These are phyloP conservation scores for Lutraria lutraria DNA, from an alignment of 2,888 invertebrate genomes.

Conservation along the genomic window DNA sequence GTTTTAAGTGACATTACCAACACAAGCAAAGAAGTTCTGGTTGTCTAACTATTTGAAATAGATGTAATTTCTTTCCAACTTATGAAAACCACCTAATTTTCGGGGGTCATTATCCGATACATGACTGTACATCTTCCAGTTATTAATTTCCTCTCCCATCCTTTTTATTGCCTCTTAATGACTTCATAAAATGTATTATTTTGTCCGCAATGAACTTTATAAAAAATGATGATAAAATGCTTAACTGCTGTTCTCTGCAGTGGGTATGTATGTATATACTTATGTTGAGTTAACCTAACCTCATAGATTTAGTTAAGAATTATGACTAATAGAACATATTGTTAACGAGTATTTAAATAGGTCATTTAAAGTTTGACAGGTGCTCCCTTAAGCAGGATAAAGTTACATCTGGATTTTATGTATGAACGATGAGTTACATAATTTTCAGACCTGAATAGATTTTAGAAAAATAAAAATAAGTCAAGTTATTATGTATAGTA, in stretches of 20 bases:
- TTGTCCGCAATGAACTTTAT: not conserved
- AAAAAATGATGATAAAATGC: not conserved
- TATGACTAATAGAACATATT: not conserved
- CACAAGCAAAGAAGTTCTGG: not conserved
- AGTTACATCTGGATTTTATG: too few species aligned
- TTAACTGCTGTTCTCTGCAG: not conserved
- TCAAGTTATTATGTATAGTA: too few species aligned
- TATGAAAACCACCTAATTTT: not conserved
- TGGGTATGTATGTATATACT: not conserved
- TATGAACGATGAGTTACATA: too few species aligned
- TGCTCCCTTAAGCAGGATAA: too few species aligned
- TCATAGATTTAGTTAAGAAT: not conserved
- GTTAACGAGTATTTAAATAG: not conserved
- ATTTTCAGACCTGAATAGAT: too few species aligned
- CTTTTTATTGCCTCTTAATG: not conserved
- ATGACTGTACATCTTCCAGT: not conserved
- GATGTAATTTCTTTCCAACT: not conserved
- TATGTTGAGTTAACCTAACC: not conserved
- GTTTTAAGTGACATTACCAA: not conserved
- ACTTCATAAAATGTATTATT: not conserved
- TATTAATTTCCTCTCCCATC: not conserved
- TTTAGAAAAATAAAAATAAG: too few species aligned
- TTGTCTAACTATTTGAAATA: not conserved
- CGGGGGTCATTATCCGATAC: not conserved
- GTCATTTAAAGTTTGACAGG: not conserved